Percentiles rank a stretch among this genome's conserved stretches.
Evolutionary conservation across 2,888 invertebrate species (phyloP).

Genomic region (Agrotis puta): DNA sequence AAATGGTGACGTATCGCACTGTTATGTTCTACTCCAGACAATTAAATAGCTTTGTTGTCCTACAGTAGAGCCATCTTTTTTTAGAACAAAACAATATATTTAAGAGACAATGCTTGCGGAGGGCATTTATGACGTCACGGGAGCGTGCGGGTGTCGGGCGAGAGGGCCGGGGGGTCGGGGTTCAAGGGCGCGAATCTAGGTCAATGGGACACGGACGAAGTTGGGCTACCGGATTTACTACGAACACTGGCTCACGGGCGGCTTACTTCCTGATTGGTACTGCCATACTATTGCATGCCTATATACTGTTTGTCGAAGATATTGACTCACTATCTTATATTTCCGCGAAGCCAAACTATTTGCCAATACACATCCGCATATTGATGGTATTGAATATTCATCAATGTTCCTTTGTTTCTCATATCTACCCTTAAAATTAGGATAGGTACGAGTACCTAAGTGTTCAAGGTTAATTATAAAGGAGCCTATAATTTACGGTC

Average conservation of each 20-base stretch:
- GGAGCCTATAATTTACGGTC: constrained; percentile 47
- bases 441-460: not conserved
- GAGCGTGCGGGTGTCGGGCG: constrained; percentile 68
- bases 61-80: constrained; percentile 59
- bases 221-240: constrained; percentile 74
- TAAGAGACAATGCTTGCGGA: constrained; percentile 76
- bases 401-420: not conserved
- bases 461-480: constrained; percentile 37
- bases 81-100: constrained; percentile 71
- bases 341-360: constrained; percentile 13
- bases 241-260: constrained; percentile 63
- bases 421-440: not conserved
- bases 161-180: constrained; percentile 72
- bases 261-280: constrained; percentile 70
- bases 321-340: constrained; percentile 6
- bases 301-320: constrained; percentile 12
- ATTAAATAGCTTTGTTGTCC: constrained; percentile 66
- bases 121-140: constrained; percentile 86
- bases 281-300: constrained; percentile 57
- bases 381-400: not conserved
- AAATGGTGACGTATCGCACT: not conserved
- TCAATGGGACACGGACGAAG: constrained; percentile 84
- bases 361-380: not conserved
- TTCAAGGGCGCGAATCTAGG: constrained; percentile 89
- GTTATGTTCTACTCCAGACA: constrained; percentile 4